A percentile compares a stretch with the other conserved stretches of the same genome.
These are phyloP conservation scores for Neolamprologus sp. DNA, from an alignment of 2,113 vertebrate species.

Conservation along the genomic window DNA sequence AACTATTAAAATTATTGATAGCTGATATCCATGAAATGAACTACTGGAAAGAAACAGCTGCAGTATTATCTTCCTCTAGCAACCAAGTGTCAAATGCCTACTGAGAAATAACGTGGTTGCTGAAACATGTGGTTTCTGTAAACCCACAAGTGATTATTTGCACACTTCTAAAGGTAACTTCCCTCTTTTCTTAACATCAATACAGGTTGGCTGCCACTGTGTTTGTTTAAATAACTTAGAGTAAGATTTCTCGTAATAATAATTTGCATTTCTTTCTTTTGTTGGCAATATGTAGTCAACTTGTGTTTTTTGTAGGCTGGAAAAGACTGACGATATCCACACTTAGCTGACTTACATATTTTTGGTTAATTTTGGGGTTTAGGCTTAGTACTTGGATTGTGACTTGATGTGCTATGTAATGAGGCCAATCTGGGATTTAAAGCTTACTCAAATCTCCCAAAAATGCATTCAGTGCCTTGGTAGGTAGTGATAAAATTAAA, in stretches of 20 bases:
- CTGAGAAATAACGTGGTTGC: background rate
- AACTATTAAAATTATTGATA: background rate
- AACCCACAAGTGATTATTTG: background rate
- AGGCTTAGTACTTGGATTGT: background rate
- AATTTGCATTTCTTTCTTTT: background rate
- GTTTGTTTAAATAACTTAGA: background rate
- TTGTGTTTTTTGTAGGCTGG: background rate
- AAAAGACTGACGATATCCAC: background rate
- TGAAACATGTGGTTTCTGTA: background rate
- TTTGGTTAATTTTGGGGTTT: background rate
- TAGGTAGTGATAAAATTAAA: background rate
- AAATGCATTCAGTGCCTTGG: background rate
- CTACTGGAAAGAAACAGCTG: background rate
- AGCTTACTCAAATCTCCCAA: background rate
- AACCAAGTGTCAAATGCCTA: background rate
- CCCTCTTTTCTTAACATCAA: background rate
- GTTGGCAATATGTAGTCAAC: background rate
- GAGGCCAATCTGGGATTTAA: background rate
- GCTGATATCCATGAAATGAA: background rate
- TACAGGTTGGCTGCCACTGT: background rate
- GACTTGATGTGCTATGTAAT: background rate
- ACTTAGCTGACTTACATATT: background rate
- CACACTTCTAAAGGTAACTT: background rate
- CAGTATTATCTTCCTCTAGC: background rate
- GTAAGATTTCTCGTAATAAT: background rate